Evolutionary conservation across 2,113 vertebrate genomes (phyloP).

Genomic region (Trematocara nigrifrons): DNA sequence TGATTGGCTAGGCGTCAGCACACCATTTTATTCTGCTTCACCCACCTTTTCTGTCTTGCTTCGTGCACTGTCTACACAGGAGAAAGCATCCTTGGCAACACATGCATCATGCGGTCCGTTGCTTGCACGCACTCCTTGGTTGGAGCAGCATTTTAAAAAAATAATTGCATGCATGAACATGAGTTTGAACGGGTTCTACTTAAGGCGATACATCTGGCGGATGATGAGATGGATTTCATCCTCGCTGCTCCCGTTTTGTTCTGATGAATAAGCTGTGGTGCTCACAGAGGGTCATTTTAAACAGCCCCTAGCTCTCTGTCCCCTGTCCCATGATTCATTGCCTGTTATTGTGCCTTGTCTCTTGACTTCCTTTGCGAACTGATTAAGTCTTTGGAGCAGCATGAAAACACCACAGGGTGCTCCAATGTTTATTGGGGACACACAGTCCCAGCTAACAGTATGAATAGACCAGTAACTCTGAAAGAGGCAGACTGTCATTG

Average conservation of each 20-base stretch:
- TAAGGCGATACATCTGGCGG: slow-evolving; percentile 33
- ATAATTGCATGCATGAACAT: slow-evolving; percentile 29
- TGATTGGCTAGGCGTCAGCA: slow-evolving; percentile 40
- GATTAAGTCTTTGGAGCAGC: slow-evolving; percentile 48
- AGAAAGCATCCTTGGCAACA: background rate
- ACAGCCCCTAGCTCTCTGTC: slow-evolving; percentile 28
- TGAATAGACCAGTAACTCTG: slow-evolving; percentile 23
- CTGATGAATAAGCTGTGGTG: slow-evolving; percentile 35
- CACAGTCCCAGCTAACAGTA: slow-evolving; percentile 19
- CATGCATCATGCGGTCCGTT: background rate
- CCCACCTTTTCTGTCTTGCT: slow-evolving; percentile 34
- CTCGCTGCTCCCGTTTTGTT: slow-evolving; percentile 6
- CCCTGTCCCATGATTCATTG: slow-evolving; percentile 45
- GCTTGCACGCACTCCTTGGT: background rate
- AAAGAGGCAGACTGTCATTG: slow-evolving; percentile 1
- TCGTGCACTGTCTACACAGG: background rate
- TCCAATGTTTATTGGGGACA: slow-evolving; percentile 29
- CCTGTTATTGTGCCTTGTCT: slow-evolving; percentile 42
- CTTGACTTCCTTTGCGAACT: slow-evolving; percentile 18
- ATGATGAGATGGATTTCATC: slow-evolving; percentile 46
- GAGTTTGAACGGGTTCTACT: slow-evolving; percentile 23
- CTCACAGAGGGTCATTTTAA: slow-evolving; percentile 47
- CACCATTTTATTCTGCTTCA: slow-evolving; percentile 35
- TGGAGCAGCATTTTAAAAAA: slow-evolving; percentile 9
- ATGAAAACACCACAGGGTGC: slow-evolving; percentile 31